phyloP scores from a whole-genome alignment of 2,888 invertebrate species.

The Nebria salina region DNA sequence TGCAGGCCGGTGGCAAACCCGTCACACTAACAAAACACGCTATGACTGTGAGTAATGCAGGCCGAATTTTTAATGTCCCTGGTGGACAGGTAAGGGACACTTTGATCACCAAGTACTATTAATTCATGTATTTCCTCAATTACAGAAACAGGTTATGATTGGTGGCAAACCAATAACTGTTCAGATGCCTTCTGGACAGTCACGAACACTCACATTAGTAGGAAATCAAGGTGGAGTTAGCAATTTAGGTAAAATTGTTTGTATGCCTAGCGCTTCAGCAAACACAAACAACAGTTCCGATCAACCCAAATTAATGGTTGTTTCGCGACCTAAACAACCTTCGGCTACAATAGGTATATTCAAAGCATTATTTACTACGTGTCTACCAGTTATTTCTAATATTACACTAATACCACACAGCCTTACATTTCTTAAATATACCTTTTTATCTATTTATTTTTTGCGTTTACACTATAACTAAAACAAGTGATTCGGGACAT shows the following conservation, averaged over 20 bases:
- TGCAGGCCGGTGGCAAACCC: slow-evolving; percentile 65
- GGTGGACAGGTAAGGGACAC: slow-evolving; percentile 52
- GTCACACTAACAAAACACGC: slow-evolving; percentile 70
- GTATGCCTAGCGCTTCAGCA: slow-evolving; percentile 54
- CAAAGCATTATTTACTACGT: slow-evolving; percentile 54
- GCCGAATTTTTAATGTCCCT: slow-evolving; percentile 59
- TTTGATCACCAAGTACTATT: slow-evolving; percentile 51
- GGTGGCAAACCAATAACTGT: slow-evolving; percentile 79
- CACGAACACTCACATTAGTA: slow-evolving; percentile 72
- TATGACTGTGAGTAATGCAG: slow-evolving; percentile 56
- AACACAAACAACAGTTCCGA: slow-evolving; percentile 30
- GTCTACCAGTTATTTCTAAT: slow-evolving; percentile 15
- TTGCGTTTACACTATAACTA: neutral
- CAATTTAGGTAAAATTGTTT: slow-evolving; percentile 58
- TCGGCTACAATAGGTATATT: slow-evolving; percentile 63
- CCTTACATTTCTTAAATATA: neutral
- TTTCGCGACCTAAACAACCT: slow-evolving; percentile 66
- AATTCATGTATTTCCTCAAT: neutral
- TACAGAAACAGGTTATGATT: slow-evolving; percentile 71
- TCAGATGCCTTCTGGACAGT: slow-evolving; percentile 71
- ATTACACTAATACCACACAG: neutral
- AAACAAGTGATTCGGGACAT: neutral
- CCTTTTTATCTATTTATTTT: neutral
- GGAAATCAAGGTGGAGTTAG: slow-evolving; percentile 53
- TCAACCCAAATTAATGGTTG: slow-evolving; percentile 64